Percentiles rank a stretch among this genome's conserved stretches.
Evolutionary conservation across 2,113 vertebrate species (phyloP).

Genomic region (Charadrius vociferus): DNA sequence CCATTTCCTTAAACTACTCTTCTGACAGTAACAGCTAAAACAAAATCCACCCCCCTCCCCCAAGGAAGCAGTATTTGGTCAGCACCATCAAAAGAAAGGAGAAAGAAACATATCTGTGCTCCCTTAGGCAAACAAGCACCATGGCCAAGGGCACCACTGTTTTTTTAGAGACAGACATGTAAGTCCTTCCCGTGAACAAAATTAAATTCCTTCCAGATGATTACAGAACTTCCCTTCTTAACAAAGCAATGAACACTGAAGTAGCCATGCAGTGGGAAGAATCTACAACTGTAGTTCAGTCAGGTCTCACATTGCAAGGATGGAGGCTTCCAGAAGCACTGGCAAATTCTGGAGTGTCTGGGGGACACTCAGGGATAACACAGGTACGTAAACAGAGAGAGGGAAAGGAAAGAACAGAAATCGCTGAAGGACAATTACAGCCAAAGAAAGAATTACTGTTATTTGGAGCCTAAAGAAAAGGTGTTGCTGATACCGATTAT

Average conservation of each 20-base stretch:
- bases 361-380: neutral
- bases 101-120: neutral
- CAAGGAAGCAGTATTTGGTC: neutral
- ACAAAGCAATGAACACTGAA: neutral
- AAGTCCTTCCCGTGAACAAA: neutral
- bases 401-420: neutral
- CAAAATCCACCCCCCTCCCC: neutral
- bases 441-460: neutral
- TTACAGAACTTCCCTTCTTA: neutral
- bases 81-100: neutral
- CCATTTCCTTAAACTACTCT: neutral
- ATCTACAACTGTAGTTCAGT: neutral
- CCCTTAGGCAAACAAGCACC: neutral
- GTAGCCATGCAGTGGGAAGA: neutral
- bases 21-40: neutral
- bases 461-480: neutral
- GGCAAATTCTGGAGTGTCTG: neutral
- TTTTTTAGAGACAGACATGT: neutral
- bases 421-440: neutral
- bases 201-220: neutral
- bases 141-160: neutral
- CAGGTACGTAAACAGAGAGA: neutral
- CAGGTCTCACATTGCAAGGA: neutral
- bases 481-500: neutral
- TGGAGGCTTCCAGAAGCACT: neutral